Evolutionary conservation across 1,140 invertebrate species (phyloP).

Genomic region (Zaprionus vittiger): DNA sequence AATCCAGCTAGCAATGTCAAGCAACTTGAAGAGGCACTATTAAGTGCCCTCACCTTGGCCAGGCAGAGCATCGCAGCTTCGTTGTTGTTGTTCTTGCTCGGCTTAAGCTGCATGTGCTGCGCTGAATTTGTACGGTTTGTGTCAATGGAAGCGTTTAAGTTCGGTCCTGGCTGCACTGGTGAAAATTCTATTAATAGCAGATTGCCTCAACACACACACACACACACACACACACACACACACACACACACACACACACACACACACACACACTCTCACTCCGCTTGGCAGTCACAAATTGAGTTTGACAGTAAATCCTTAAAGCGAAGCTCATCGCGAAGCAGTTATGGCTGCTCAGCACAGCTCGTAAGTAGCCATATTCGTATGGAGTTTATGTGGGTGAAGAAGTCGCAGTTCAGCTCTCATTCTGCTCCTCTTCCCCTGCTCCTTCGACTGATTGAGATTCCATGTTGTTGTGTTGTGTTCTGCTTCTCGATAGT

Average conservation of each 20-base stretch:
- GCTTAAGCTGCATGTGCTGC: not conserved
- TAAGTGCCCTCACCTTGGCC: not conserved
- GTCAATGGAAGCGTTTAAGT: constrained; percentile 44
- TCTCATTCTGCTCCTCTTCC: not conserved
- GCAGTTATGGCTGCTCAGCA: constrained; percentile 53
- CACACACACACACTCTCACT: not conserved
- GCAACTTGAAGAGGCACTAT: too few species aligned
- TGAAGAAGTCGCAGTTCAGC: not conserved
- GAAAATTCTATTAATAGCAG: constrained; percentile 65
- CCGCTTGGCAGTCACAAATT: constrained; percentile 16
- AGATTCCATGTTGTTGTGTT: constrained; percentile 59
- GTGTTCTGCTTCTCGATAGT: constrained; percentile 47
- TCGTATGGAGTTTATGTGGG: not conserved
- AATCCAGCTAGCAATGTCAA: not conserved
- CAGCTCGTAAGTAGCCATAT: not conserved
- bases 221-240: not conserved
- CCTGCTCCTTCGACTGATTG: constrained; percentile 46
- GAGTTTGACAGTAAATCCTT: constrained; percentile 51
- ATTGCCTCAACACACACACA: constrained; percentile 45
- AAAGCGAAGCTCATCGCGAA: constrained; percentile 51
- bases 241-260: constrained; percentile 1
- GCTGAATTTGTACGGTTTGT: constrained; percentile 9
- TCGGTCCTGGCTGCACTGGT: constrained; percentile 28
- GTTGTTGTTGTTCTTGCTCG: not conserved
- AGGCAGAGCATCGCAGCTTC: not conserved